phyloP scores from a whole-genome alignment of 2,113 vertebrate species.

The Psittacara wagleri region DNA sequence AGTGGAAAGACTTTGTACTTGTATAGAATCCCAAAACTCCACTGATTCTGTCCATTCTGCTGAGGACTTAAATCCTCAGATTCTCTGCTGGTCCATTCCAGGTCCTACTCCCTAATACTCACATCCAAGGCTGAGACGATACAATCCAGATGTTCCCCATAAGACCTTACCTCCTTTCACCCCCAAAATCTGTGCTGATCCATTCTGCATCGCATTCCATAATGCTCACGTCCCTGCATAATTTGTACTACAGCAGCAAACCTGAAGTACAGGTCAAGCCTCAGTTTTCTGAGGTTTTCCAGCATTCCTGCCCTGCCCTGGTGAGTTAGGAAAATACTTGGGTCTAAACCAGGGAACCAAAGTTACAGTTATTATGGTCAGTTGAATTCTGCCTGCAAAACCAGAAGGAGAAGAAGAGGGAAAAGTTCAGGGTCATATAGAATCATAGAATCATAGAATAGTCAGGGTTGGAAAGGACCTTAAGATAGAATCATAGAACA shows the following conservation, averaged over 20 bases:
- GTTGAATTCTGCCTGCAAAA: neutral
- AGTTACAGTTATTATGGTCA: neutral
- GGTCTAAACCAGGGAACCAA: neutral
- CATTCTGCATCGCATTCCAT: neutral
- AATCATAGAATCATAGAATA: too few species aligned
- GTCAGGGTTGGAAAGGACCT: too few species aligned
- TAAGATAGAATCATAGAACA: too few species aligned
- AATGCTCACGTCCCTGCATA: accelerated
- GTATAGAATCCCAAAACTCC: neutral
- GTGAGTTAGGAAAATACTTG: neutral
- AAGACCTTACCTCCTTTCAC: neutral
- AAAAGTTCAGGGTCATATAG: neutral
- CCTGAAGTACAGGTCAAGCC: neutral
- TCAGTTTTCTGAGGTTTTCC: neutral
- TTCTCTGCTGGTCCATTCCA: neutral
- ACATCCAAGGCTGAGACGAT: neutral
- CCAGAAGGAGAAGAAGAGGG: neutral
- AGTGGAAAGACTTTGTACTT: neutral
- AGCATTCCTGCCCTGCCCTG: neutral
- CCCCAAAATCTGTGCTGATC: neutral
- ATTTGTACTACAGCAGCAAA: neutral
- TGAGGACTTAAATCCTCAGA: neutral
- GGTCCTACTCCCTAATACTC: neutral
- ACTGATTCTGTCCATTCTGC: neutral
- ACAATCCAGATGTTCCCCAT: neutral